Base-by-base conservation (phyloP, 2,113 vertebrate species). In the Clinocottus analis region DNA sequence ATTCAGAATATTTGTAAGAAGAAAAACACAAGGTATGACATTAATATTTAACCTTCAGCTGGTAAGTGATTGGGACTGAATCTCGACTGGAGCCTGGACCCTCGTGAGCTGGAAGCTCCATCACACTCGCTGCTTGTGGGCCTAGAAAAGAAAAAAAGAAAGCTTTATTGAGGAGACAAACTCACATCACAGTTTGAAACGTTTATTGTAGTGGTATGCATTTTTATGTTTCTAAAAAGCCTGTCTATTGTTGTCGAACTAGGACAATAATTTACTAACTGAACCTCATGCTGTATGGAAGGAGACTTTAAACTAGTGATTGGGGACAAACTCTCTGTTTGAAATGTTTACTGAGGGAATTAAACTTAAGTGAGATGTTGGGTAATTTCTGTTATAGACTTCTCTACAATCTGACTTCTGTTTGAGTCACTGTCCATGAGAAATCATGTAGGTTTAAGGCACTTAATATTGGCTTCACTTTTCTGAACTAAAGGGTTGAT, bases 91-190 rank as follows among this genome's bases (percentile, higher is more conserved):
- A 0, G 92, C 91, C 0, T 69, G 86, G 85, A 84, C 76, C 86
- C 13, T 97, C 97, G 61, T 97, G 95, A 51, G 94, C 93, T 33
- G 87, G 82, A 77, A 98, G 95, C 60, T 97, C 96, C 0, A 95
- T 95, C 68, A 99, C 90, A 25, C 94, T 96, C 25, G 95, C 94
- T 1, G 94, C 87, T 39, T 96, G 97, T 10, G 94, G 96, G 60
- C 74, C 98, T 99, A 85, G 16, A 53, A 66, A 10, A 35, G 8
- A 53, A 35, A 53, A n/a, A 11, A 41, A 41, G 21, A 10, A 8
- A 29, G 5, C 60, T 13, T 1, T 59, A 8, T 10, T 61, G 19
- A 19, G 47, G 17, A 21, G n/a, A 55, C 51, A 23, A 53, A 53
- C 49, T n/a, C 49, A 9, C 8, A 10, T 51, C 49, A 45, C 5